phyloP scores from a whole-genome alignment of 2,797 vertebrate genomes.

The Borostomias antarcticus region DNA sequence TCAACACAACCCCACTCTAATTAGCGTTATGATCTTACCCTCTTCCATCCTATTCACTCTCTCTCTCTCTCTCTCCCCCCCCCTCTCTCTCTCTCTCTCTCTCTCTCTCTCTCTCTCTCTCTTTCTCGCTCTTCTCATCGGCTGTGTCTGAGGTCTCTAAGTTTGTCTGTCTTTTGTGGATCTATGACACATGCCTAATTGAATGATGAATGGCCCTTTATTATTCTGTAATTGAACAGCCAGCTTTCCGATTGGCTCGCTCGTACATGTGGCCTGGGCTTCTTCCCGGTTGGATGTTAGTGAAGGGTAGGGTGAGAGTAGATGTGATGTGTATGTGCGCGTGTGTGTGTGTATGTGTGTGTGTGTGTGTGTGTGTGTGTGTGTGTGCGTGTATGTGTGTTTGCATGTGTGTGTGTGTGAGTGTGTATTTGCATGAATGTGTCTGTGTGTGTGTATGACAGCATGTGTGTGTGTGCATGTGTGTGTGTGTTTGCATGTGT shows the following conservation, averaged over 20 bases:
- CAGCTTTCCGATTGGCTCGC: conserved; percentile 87
- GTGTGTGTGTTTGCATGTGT: too few relatives aligned
- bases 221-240: conserved; percentile 95
- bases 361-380: conserved; percentile 1
- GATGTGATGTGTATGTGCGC: conserved; percentile 68
- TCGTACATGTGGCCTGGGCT: conserved; percentile 65
- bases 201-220: conserved; percentile 99
- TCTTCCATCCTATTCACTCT: neutral
- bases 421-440: conserved; percentile 55
- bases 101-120: conserved; percentile 65
- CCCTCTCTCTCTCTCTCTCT: conserved; percentile 21
- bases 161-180: conserved; percentile 79
- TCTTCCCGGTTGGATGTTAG: conserved; percentile 67
- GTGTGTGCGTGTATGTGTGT: conserved; percentile 50
- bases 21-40: conserved; percentile 56
- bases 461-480: neutral
- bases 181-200: conserved; percentile 98
- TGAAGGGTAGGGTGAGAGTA: conserved; percentile 72
- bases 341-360: neutral
- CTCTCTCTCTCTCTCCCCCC: neutral
- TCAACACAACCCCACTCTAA: conserved; percentile 47
- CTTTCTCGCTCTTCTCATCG: conserved; percentile 8
- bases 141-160: conserved; percentile 66
- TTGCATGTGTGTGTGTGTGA: neutral
- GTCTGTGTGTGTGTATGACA: conserved; percentile 22